Base-by-base conservation (phyloP, 2,113 vertebrate genomes). In the Alectura lathami region DNA sequence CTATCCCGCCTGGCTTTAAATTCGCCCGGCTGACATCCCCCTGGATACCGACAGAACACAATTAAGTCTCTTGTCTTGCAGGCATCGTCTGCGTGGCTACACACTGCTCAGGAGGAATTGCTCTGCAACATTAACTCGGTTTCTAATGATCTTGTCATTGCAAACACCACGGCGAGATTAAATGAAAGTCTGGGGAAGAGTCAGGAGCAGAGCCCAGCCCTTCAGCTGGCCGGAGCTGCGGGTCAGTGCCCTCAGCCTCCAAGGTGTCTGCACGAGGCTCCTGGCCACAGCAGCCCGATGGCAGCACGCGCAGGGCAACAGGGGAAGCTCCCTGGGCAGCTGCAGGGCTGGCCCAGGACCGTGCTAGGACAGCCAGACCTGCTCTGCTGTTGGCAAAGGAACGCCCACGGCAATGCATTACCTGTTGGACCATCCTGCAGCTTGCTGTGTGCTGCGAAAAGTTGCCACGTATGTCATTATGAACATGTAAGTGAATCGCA, bases 51-150 rank as follows among this genome's bases (percentile, higher is more conserved):
- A 96, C 91, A 93, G 96, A 94, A 96, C 94, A 91, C 96, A 95
- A 92, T 97, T 95, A 96, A 94, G 79, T 27, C 91, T 86, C 93
- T 86, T 94, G 96, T 95, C 94, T 96, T 70, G 76, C 88, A 94
- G 92, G 85, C 91, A 63, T 87, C 14, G 20, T 77, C 95, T 14
- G 32, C 3, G 40, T 13, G 3, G 92, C 81, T 62, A 83, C 91
- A 82, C 89, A 69, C 60, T 34, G 95, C 96, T 95, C 4, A 0
- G 79, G 91, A 96, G 93, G 88, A 90, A 93, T 50, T 75, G 94
- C 88, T 86, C 69, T 51, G 96, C 91, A 57, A 11, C 53, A 69
- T 77, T 72, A 60, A 27, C 60, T 2, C 15, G 6, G 17, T 86
- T 91, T 78, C 80, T 92, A 91, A 93, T 68, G 88, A 90, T 88